phyloP scores from a whole-genome alignment of 2,797 vertebrate genomes.

The Pantherophis vulpinus region DNA sequence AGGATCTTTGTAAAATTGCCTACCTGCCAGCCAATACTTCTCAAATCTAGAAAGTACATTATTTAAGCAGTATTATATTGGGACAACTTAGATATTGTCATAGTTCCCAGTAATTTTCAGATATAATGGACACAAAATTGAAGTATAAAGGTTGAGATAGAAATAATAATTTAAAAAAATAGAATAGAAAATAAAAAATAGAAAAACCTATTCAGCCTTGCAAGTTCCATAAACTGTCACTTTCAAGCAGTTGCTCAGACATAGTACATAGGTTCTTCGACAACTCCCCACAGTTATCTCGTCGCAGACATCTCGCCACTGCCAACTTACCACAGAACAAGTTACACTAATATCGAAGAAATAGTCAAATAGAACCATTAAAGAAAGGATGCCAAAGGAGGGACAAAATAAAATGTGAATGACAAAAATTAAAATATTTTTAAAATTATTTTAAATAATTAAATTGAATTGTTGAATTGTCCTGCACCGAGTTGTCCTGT shows the following conservation, averaged over 20 bases:
- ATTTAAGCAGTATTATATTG: background rate
- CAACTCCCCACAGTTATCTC: background rate
- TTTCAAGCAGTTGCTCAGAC: background rate
- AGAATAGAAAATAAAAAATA: too few relatives aligned
- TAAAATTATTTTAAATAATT: background rate
- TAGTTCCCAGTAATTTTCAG: background rate
- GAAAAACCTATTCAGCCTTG: background rate
- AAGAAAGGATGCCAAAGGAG: background rate
- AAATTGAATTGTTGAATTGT: background rate
- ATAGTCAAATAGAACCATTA: background rate
- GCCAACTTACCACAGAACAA: background rate
- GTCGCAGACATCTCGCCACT: accelerated
- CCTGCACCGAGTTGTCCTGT: background rate
- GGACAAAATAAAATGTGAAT: background rate
- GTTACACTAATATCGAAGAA: background rate
- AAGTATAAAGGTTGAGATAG: background rate
- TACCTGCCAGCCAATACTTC: background rate
- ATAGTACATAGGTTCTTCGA: background rate
- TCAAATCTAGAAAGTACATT: background rate
- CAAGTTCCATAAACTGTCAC: background rate
- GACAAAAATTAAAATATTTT: background rate
- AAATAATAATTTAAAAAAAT: too few relatives aligned
- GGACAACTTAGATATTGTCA: background rate
- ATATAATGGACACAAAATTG: background rate
- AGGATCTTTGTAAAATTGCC: background rate